Evolutionary conservation across 2,113 vertebrate species (phyloP).

Genomic region (Monarcha castaneiventris): DNA sequence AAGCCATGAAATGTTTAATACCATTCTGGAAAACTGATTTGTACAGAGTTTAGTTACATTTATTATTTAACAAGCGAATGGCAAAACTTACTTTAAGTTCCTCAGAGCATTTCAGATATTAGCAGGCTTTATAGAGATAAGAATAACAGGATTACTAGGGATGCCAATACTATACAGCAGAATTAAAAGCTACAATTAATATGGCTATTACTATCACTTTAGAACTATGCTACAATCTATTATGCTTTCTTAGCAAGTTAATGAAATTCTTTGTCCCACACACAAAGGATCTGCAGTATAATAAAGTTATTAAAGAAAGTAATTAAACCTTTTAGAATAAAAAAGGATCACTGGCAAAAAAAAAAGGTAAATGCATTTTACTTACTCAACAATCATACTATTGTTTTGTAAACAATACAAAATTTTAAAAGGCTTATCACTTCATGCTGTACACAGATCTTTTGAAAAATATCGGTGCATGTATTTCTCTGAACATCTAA

Average conservation of each 20-base stretch:
- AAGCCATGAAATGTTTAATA: constrained; percentile 45
- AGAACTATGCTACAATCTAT: constrained; percentile 41
- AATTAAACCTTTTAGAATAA: constrained; percentile 44
- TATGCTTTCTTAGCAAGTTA: not conserved
- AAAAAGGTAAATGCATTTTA: constrained; percentile 9
- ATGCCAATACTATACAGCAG: constrained; percentile 13
- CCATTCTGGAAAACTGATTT: constrained; percentile 18
- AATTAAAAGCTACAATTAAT: constrained; percentile 49
- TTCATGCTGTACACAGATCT: constrained; percentile 37
- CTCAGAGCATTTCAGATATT: constrained; percentile 51
- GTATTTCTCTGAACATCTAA: not conserved
- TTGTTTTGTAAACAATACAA: constrained; percentile 40
- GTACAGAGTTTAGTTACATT: constrained; percentile 41
- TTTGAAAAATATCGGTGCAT: constrained; percentile 15
- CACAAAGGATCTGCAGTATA: not conserved
- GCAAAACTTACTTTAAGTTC: constrained; percentile 52
- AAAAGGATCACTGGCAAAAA: constrained; percentile 15
- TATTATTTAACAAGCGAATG: constrained; percentile 56
- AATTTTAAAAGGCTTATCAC: not conserved
- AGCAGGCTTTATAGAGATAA: constrained; percentile 51
- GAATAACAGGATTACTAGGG: constrained; percentile 45
- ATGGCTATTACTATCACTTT: constrained; percentile 53
- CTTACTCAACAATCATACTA: constrained; percentile 11
- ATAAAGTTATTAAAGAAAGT: constrained; percentile 36
- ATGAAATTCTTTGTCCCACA: constrained; percentile 39